These are phyloP conservation scores for Thysanoteuthis rhombus DNA, from an alignment of 2,888 invertebrate genomes.

Conservation along the genomic window DNA sequence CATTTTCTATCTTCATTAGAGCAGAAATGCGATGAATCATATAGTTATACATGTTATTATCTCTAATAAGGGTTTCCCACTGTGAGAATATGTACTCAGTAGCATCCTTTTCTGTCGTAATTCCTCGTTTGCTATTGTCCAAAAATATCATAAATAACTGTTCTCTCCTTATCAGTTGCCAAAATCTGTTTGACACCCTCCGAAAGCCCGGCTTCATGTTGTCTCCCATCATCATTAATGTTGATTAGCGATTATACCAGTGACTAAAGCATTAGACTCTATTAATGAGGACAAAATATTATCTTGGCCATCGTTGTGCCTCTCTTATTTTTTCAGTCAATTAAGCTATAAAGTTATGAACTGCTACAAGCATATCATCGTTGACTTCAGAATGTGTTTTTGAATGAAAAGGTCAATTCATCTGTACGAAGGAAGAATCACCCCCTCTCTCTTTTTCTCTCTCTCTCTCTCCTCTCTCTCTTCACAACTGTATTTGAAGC, in stretches of 20 bases:
- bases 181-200: constrained; percentile 12
- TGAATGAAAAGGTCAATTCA: not conserved
- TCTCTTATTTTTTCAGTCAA: not conserved
- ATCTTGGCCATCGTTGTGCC: not conserved
- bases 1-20: not conserved
- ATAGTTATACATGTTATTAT: not conserved
- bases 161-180: not conserved
- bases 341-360: not conserved
- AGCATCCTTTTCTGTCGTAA: not conserved
- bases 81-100: not conserved
- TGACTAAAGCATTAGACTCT: not conserved
- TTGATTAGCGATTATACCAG: not conserved
- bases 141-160: not conserved
- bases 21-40: not conserved
- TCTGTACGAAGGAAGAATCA: not conserved
- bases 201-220: not conserved
- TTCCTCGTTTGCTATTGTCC: not conserved
- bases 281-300: not conserved
- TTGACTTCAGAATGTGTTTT: not conserved
- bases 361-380: not conserved
- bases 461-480: too few species aligned
- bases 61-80: not conserved
- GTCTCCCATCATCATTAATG: not conserved
- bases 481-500: too few species aligned
- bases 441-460: too few species aligned